These are phyloP conservation scores for Athene cunicularia DNA, from an alignment of 2,113 vertebrate species.

Conservation along the genomic window DNA sequence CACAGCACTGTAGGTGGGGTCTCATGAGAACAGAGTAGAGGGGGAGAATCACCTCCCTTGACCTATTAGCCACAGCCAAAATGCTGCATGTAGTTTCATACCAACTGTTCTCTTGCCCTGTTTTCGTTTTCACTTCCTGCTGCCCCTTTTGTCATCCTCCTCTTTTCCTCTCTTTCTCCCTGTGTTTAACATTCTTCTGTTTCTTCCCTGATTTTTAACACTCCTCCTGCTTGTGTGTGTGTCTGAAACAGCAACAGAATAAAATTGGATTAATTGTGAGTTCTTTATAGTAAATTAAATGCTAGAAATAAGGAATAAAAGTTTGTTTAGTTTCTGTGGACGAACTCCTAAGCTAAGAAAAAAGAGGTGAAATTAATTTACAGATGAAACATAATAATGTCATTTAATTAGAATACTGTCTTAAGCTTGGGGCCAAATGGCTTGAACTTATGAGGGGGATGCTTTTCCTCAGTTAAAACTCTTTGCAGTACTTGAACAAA, in stretches of 20 bases:
- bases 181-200: background rate
- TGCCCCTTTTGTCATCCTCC: background rate
- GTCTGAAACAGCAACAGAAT: background rate
- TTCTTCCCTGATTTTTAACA: background rate
- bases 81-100: background rate
- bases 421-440: background rate
- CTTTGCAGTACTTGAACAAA: background rate
- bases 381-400: background rate
- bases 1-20: too few relatives aligned
- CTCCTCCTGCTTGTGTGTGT: background rate
- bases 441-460: background rate
- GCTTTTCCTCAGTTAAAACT: background rate
- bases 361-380: background rate
- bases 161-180: background rate
- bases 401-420: background rate
- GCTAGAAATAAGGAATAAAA: background rate
- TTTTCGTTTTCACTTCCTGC: background rate
- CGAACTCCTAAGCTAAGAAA: background rate
- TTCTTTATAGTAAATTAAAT: background rate
- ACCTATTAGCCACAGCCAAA: too few relatives aligned
- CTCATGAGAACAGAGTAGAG: too few relatives aligned
- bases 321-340: background rate
- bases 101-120: background rate
- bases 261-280: background rate
- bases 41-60: too few relatives aligned